Conservation (phyloP, 2,797 vertebrate genomes). For the Denticeps clupeoides region DNA sequence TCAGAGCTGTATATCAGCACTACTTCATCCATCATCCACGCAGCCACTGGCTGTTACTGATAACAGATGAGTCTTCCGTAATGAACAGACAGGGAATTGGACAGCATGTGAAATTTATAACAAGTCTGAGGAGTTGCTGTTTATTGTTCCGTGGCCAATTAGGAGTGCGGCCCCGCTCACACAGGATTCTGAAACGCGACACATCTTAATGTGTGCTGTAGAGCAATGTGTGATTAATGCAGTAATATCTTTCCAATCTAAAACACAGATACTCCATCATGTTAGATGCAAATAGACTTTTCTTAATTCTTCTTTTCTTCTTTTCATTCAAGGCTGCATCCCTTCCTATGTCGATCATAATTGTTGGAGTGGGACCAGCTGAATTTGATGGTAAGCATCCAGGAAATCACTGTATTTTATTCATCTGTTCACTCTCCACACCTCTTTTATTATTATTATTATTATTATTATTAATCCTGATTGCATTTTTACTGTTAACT, state of each 20-base stretch:
- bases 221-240: too few species aligned
- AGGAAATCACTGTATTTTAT: neutral
- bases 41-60: too few species aligned
- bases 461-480: neutral
- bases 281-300: too few species aligned
- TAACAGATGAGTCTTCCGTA: slow-evolving; percentile 27
- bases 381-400: slow-evolving; percentile 67
- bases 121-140: slow-evolving; percentile 22
- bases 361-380: slow-evolving; percentile 71
- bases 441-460: neutral
- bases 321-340: slow-evolving; percentile 54
- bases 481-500: neutral
- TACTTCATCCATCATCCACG: too few species aligned
- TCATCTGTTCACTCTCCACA: neutral
- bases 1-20: too few species aligned
- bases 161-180: too few species aligned
- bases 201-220: too few species aligned
- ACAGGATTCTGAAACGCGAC: too few species aligned
- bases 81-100: neutral
- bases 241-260: too few species aligned
- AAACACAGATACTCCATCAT: too few species aligned
- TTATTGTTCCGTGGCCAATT: too few species aligned
- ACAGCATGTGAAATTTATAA: slow-evolving; percentile 11
- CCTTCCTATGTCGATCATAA: slow-evolving; percentile 89
- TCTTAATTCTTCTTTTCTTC: neutral